Base-by-base conservation (phyloP, 2,113 vertebrate species). In the Astatoreochromis straeleni region DNA sequence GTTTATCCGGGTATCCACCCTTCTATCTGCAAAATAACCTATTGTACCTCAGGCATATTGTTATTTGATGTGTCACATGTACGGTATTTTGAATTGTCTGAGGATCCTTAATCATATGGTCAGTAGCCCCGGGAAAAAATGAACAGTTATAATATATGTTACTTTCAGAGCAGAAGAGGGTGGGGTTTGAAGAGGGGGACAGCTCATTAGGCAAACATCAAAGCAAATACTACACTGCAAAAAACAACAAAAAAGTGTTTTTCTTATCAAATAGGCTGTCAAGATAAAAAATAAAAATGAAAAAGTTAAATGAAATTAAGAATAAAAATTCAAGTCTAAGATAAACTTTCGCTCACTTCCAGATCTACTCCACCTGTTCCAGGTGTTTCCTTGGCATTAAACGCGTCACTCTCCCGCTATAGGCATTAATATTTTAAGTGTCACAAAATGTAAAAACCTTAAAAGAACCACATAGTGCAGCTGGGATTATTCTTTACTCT, bases 1-100 rank as follows among this genome's bases (percentile, higher is more conserved):
- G 95, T 96, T 96, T 89, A 95, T 94, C 91, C 93, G 94, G 75
- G 93, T 94, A 97, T 92, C 96, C 95, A 93, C 91, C 96, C 93
- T 96, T 93, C 91, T 94, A 89, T 92, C 92, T 88, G 92, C 95
- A 94, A 94, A 95, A 93, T 95, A 94, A 94, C 90, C 89, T 93
- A 95, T 95, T 95, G 94, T 95, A 92, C 93, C 90, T 92, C 85
- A 85, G 88, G 86, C 90, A 92, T 93, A 88, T 95, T 95, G 94
- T 95, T 95, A 92, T 94, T 89, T 90, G 92, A 92, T 93, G 94
- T 94, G 95, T 95, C 90, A 93, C 89, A 88, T 86, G 89, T 85
- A 14, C 85, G 82, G 88, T 83, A 63, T 87, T 92, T 92, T 90
- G 86, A 90, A 92, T 95, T 93, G 91, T 93, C 85, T 94, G 89